These are phyloP conservation scores for Malachius bipustulatus DNA, from an alignment of 2,888 invertebrate genomes.

Conservation along the genomic window DNA sequence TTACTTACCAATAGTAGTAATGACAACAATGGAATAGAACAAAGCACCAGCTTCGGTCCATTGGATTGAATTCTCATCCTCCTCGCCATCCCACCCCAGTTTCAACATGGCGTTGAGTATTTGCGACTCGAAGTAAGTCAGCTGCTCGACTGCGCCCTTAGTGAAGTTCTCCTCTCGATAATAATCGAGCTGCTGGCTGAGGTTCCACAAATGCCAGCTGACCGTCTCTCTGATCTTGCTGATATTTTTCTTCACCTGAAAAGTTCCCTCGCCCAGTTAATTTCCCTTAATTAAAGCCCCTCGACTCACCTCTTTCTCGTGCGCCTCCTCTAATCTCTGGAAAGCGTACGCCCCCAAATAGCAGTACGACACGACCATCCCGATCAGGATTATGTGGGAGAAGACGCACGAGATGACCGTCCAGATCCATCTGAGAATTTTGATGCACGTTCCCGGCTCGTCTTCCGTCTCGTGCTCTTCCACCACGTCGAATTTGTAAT, in stretches of 20 bases:
- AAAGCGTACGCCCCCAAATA: conserved; percentile 80
- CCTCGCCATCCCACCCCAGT: conserved; percentile 80
- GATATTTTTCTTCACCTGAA: conserved; percentile 66
- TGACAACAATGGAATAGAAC: conserved; percentile 91
- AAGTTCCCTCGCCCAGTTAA: neutral
- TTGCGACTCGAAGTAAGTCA: conserved; percentile 53
- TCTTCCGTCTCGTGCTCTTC: no score
- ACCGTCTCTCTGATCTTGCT: conserved; percentile 59
- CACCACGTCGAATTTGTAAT: no score
- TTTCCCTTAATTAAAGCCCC: neutral
- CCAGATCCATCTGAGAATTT: conserved; percentile 60
- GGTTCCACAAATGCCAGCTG: conserved; percentile 66
- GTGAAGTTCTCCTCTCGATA: conserved; percentile 75
- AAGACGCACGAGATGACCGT: conserved; percentile 75
- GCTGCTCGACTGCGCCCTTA: conserved; percentile 45
- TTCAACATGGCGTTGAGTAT: conserved; percentile 75
- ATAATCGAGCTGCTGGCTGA: conserved; percentile 50
- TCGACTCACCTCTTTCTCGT: conserved; percentile 56
- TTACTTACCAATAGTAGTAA: conserved; percentile 83
- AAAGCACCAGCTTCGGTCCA: conserved; percentile 85
- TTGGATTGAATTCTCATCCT: conserved; percentile 44
- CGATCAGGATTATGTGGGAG: conserved; percentile 77
- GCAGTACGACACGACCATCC: conserved; percentile 82
- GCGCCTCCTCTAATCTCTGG: conserved; percentile 58
- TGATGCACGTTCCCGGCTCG: conserved; percentile 37